phyloP scores from a whole-genome alignment of 2,888 invertebrate species.

The Penaeus monodon region DNA sequence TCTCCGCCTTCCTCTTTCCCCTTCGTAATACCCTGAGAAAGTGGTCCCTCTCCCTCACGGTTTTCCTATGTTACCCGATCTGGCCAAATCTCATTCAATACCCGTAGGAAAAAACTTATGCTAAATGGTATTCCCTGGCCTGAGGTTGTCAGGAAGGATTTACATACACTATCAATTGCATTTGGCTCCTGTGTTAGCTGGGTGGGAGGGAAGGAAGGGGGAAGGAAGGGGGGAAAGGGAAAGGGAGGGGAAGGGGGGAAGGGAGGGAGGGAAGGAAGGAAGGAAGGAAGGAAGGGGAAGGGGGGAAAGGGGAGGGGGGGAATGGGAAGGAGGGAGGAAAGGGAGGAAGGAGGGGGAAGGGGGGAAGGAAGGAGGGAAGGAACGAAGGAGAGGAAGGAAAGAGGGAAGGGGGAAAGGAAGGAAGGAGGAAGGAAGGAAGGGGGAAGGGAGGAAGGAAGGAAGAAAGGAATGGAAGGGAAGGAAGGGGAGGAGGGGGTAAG shows the following conservation, averaged over 20 bases:
- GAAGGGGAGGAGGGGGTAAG: too few species aligned
- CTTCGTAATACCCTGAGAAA: slow-evolving; percentile 41
- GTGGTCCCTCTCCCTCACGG: slow-evolving; percentile 3
- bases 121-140: slow-evolving; percentile 59
- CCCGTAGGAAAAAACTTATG: slow-evolving; percentile 56
- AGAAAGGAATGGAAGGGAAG: too few species aligned
- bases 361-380: too few species aligned
- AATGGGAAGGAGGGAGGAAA: too few species aligned
- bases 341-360: too few species aligned
- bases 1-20: neutral
- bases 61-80: slow-evolving; percentile 56
- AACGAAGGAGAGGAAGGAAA: too few species aligned
- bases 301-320: neutral
- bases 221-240: neutral
- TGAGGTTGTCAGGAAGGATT: slow-evolving; percentile 54
- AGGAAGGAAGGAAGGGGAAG: neutral
- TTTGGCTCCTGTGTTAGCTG: slow-evolving; percentile 27
- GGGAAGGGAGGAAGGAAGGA: too few species aligned
- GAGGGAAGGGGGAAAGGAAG: too few species aligned
- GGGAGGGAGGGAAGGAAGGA: neutral
- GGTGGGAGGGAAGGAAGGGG: slow-evolving; percentile 16
- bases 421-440: too few species aligned
- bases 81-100: slow-evolving; percentile 57
- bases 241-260: neutral
- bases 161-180: slow-evolving; percentile 60